phyloP scores from a whole-genome alignment of 1,140 invertebrate species.

The Diorhabda sublineata region DNA sequence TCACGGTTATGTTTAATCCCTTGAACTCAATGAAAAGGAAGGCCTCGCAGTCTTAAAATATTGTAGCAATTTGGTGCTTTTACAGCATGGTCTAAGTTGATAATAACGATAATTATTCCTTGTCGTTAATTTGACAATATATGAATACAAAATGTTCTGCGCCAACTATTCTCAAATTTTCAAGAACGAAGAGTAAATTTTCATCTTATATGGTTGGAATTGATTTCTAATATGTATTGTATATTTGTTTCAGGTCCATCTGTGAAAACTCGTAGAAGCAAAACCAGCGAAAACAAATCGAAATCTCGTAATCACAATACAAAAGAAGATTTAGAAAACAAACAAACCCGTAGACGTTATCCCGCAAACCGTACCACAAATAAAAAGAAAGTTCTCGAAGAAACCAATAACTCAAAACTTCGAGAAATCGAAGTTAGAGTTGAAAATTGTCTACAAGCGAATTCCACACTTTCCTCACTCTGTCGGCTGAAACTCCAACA shows the following conservation, averaged over 20 bases:
- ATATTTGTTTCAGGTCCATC: slow-evolving; percentile 37
- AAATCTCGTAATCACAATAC: slow-evolving; percentile 27
- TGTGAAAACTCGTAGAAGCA: slow-evolving; percentile 39
- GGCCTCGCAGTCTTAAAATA: no score
- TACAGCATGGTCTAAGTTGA: no score
- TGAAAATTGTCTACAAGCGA: slow-evolving; percentile 23
- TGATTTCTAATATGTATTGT: background rate
- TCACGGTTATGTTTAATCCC: no score
- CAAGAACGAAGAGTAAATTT: no score
- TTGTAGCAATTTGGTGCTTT: no score
- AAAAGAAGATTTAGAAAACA: slow-evolving; percentile 47
- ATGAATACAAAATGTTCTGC: no score
- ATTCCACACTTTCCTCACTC: slow-evolving; percentile 13
- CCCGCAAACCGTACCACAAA: slow-evolving; percentile 25
- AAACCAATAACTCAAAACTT: slow-evolving; percentile 47
- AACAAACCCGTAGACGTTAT: slow-evolving; percentile 33
- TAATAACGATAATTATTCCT: no score
- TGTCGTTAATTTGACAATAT: no score
- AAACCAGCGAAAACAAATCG: slow-evolving; percentile 30
- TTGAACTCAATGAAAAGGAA: no score
- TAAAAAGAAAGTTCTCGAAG: slow-evolving; percentile 48
- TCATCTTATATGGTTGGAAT: no score
- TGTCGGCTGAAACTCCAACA: slow-evolving; percentile 9
- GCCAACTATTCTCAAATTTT: no score
- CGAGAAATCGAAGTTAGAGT: slow-evolving; percentile 39